A percentile compares a stretch with the other conserved stretches of the same genome.
These are phyloP conservation scores for Budorcas taxicolor DNA, from an alignment of 2,113 vertebrate species.

Conservation along the genomic window DNA sequence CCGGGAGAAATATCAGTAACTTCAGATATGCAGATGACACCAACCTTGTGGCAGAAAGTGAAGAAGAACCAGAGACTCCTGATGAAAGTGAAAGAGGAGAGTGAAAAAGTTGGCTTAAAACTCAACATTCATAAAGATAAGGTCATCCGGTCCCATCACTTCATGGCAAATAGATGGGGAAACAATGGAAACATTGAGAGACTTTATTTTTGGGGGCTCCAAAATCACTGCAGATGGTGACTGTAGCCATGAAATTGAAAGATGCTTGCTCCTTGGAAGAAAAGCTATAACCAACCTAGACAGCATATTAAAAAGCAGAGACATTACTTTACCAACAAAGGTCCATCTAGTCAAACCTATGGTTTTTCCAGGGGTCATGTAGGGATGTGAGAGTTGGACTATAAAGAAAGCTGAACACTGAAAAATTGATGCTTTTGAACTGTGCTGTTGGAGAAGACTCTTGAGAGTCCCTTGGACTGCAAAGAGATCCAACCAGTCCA, in stretches of 20 bases:
- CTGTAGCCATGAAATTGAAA: background rate
- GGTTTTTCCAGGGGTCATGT: background rate
- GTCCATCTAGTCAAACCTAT: background rate
- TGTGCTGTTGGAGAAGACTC: background rate
- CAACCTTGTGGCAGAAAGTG: background rate
- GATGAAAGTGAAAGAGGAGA: background rate
- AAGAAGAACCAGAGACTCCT: background rate
- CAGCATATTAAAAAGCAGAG: background rate
- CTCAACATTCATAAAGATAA: background rate
- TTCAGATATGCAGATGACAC: background rate
- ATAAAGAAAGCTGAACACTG: background rate
- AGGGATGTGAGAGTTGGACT: background rate
- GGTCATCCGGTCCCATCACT: background rate
- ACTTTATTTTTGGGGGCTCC: rapidly evolving
- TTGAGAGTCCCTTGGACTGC: background rate
- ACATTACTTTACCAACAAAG: background rate
- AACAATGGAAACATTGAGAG: background rate
- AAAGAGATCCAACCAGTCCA: background rate
- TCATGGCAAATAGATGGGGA: background rate
- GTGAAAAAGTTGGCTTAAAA: background rate
- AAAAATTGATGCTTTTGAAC: background rate
- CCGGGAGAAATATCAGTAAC: background rate
- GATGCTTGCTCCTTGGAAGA: background rate
- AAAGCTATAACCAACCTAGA: background rate
- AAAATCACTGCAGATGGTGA: background rate